Conservation (phyloP, 2,797 vertebrate species). For the Sternotherus odoratus region DNA sequence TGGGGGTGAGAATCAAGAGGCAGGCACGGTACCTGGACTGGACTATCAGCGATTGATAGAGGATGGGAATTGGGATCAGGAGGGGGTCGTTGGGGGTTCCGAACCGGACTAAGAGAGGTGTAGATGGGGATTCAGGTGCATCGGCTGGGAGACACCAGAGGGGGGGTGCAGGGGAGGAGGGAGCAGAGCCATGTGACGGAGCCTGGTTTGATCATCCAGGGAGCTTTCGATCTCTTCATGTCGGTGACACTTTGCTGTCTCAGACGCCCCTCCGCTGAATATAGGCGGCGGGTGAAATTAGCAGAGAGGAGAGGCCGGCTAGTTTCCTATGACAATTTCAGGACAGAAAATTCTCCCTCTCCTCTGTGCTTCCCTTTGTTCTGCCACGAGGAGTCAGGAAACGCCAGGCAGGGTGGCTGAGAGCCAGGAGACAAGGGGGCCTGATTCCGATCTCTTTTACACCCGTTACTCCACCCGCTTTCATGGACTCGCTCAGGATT, state of each 20-base stretch:
- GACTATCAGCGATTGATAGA: no score
- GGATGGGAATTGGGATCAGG: no score
- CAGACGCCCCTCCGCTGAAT: neutral
- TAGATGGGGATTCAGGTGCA: no score
- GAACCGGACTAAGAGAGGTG: no score
- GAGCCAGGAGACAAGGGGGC: neutral
- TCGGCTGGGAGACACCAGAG: no score
- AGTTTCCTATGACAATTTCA: neutral
- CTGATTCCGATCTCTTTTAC: neutral
- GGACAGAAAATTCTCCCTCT: neutral
- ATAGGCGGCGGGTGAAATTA: neutral
- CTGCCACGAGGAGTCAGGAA: neutral
- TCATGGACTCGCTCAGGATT: neutral
- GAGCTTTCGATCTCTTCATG: neutral
- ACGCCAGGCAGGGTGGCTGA: neutral
- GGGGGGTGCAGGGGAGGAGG: no score
- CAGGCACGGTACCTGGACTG: no score
- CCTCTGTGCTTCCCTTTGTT: neutral
- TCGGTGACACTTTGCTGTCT: neutral
- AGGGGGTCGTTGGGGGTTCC: no score
- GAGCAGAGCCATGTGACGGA: neutral
- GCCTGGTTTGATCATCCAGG: neutral
- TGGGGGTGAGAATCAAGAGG: no score
- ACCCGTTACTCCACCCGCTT: neutral
- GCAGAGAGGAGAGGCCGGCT: neutral